Evolutionary conservation across 1,140 invertebrate genomes (phyloP), one percentile per base, ranked within the genome.

Genomic region (Drosophila busckii): DNA sequence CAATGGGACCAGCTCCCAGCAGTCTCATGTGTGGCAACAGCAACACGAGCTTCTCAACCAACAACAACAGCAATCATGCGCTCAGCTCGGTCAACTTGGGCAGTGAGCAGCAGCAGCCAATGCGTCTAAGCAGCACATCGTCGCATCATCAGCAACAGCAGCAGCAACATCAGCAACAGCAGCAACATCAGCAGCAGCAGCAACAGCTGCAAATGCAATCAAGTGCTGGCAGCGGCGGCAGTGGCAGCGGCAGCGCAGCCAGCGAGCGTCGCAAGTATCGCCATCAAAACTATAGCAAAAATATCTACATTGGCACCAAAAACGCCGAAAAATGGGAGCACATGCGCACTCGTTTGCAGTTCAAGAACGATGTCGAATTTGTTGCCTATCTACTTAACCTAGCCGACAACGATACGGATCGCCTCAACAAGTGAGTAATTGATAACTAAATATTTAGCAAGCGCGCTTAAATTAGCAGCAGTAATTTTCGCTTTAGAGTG

Each of bases 301-400:
- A 87, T 61, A 87, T 87, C 26, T 87, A 87, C 25, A 88, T 89
- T 10, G 88, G 88, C 35, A 80, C 87, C 22, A 85, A 86, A 50
- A 89, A 89, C 61, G 87, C 88, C 37, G 87, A 88, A 40, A 87
- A 85, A 44, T 89, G 88, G 88, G 87, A 88, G 42, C 78, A 86
- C 40, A 82, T 88, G 55, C 84, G 87, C 48, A 85, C 69, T 22
- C 64, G 80, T 3, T 63, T 87, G 12, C 68, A 86, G 31, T 88
- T 87, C 58, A 88, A 86, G 48, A 88, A 86, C 40, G 88, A 89
- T 40, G 88, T 88, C 25, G 87, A 89, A 55, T 89, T 89, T 65
- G 87, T 88, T 0, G 85, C 82, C 12, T 87, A 88, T 52, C 63
- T 89, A n/a, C 64, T 89, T 6, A 88, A 88, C 60, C 65, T 89